A percentile compares a stretch with the other conserved stretches of the same genome.
Evolutionary conservation across 2,113 vertebrate species (phyloP).

Genomic region (Salvelinus alpinus): DNA sequence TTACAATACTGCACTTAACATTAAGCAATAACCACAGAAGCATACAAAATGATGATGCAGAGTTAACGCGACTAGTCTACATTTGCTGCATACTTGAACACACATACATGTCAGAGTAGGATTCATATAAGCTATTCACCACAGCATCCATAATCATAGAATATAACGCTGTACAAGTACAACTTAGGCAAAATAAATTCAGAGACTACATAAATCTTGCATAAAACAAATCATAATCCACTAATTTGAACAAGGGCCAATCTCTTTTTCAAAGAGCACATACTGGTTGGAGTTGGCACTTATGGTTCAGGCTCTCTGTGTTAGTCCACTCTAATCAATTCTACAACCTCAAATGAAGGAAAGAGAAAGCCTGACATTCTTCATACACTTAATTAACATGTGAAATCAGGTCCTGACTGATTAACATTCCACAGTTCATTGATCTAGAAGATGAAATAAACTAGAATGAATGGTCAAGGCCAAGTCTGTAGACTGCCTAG

Average conservation of each 20-base stretch:
- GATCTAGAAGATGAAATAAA: too few species aligned
- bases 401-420: too few species aligned
- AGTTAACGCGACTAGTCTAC: neutral
- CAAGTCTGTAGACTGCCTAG: too few species aligned
- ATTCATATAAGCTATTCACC: neutral
- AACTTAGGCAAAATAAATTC: neutral
- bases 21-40: slow-evolving; percentile 11
- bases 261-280: neutral
- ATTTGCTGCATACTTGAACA: neutral
- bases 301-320: too few species aligned
- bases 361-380: too few species aligned
- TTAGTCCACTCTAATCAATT: neutral
- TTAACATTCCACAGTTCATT: too few species aligned
- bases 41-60: neutral
- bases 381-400: too few species aligned
- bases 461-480: too few species aligned
- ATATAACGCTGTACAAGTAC: neutral
- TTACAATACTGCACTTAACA: slow-evolving; percentile 6
- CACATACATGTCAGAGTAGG: neutral
- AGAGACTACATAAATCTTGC: neutral
- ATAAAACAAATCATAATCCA: too few species aligned
- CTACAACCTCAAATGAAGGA: too few species aligned
- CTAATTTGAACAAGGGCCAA: neutral
- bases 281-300: neutral
- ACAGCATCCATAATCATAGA: neutral